A percentile compares a stretch with the other conserved stretches of the same genome.
phyloP scores from a whole-genome alignment of 2,113 vertebrate species.

The Cricetomys ansorgei region DNA sequence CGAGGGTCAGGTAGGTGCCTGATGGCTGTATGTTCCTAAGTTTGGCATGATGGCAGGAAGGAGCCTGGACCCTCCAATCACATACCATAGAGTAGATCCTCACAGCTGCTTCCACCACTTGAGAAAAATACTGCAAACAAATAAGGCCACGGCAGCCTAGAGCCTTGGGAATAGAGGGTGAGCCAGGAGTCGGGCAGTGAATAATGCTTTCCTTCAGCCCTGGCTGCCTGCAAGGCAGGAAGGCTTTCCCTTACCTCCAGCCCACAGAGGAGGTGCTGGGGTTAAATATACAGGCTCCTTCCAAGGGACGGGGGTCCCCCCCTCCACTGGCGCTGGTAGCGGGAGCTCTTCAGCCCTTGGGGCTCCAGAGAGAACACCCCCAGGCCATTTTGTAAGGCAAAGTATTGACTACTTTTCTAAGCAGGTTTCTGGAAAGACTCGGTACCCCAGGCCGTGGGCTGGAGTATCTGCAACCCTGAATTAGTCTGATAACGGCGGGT shows the following conservation, averaged over 20 bases:
- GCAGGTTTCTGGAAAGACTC: neutral
- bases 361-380: neutral
- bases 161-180: constrained; percentile 67
- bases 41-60: neutral
- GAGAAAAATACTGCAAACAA: constrained; percentile 68
- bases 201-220: constrained; percentile 64
- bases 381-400: neutral
- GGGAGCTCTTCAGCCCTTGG: neutral
- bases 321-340: neutral
- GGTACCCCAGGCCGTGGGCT: neutral
- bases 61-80: constrained; percentile 25
- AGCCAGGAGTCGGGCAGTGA: constrained; percentile 64
- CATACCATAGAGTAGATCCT: neutral
- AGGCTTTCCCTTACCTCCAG: neutral
- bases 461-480: neutral
- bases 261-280: constrained; percentile 24
- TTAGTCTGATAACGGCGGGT: neutral
- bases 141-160: constrained; percentile 54
- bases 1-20: neutral
- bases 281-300: constrained; percentile 7
- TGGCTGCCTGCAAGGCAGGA: neutral
- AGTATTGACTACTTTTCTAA: neutral
- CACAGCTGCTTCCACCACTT: constrained; percentile 6
- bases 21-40: neutral
- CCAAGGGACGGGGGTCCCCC: neutral